Evolutionary conservation across 2,797 vertebrate genomes (phyloP).

Genomic region (Phaenicophaeus curvirostris): DNA sequence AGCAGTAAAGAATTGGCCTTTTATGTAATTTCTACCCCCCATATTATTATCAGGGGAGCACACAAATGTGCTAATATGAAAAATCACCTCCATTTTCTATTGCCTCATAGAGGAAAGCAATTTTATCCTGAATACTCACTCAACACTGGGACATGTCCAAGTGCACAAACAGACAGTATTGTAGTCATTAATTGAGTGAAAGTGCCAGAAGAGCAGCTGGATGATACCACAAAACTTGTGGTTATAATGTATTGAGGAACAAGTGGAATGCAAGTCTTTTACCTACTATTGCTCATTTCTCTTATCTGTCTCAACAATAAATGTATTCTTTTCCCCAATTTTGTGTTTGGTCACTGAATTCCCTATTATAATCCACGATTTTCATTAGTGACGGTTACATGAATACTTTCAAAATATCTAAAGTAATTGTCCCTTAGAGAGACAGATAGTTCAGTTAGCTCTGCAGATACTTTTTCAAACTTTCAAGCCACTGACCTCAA

Average conservation of each 20-base stretch:
- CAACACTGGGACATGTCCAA: constrained; percentile 20
- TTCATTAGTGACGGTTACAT: neutral
- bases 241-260: neutral
- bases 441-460: neutral
- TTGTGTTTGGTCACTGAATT: neutral
- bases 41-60: neutral
- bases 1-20: neutral
- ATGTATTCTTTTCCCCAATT: neutral
- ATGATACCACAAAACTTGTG: neutral
- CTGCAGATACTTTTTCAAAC: neutral
- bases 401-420: neutral
- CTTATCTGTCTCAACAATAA: neutral
- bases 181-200: neutral
- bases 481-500: neutral
- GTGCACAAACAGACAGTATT: neutral
- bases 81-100: constrained; percentile 45
- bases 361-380: neutral
- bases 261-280: neutral
- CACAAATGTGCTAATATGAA: neutral
- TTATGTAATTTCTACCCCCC: neutral
- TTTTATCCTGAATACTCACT: constrained; percentile 41
- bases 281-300: neutral
- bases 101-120: constrained; percentile 11
- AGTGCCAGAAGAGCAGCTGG: constrained; percentile 11
- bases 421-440: neutral